Conservation (phyloP, 2,113 vertebrate species). For the Percina caprodes region DNA sequence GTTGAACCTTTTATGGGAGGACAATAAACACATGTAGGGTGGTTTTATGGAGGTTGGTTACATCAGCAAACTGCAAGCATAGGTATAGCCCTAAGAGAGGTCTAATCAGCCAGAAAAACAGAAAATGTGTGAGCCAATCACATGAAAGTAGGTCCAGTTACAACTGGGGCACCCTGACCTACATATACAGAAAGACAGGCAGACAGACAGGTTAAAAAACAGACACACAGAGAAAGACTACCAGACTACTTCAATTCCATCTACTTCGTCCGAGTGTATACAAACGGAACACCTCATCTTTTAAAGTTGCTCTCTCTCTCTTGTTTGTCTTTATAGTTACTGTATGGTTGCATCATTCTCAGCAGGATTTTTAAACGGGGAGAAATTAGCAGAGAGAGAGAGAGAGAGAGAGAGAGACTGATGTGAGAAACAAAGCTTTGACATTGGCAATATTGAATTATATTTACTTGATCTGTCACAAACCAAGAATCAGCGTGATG, state of each 20-base stretch:
- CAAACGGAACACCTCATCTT: too few species aligned
- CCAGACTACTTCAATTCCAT: too few species aligned
- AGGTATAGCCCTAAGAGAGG: background rate
- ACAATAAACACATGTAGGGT: background rate
- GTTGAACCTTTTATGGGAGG: background rate
- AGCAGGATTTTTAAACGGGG: constrained; percentile 69
- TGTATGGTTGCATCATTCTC: constrained; percentile 79
- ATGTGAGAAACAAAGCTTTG: constrained; percentile 18
- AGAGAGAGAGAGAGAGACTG: constrained; percentile 12
- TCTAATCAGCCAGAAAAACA: constrained; percentile 4
- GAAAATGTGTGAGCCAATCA: constrained; percentile 27
- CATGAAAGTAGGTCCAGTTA: constrained; percentile 72
- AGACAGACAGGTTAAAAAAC: constrained; percentile 13
- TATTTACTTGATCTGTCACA: constrained; percentile 38
- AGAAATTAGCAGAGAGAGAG: constrained; percentile 50
- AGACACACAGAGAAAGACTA: constrained; percentile 2
- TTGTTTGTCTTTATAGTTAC: constrained; percentile 59
- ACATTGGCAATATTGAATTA: constrained; percentile 22
- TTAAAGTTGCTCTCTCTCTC: too few species aligned
- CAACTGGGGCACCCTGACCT: constrained; percentile 73
- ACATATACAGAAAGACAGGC: constrained; percentile 31
- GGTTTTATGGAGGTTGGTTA: constrained; percentile 5
- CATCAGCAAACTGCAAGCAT: background rate
- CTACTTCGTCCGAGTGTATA: too few species aligned
- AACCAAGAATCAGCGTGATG: constrained; percentile 5